Base-by-base conservation (phyloP, 2,113 vertebrate genomes). In the Callospermophilus lateralis region DNA sequence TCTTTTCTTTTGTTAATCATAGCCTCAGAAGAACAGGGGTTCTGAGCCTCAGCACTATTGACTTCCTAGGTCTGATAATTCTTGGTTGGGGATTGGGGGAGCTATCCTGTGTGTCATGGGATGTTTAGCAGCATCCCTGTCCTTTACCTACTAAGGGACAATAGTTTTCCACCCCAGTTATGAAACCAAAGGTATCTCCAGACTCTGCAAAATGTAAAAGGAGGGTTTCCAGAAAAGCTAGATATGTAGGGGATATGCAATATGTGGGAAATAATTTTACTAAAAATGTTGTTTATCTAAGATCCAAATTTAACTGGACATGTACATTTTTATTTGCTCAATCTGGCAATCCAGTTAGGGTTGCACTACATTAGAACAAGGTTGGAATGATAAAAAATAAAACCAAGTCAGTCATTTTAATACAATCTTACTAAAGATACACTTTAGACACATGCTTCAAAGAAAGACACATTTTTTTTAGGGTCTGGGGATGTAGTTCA, bases 301-400 rank as follows among this genome's bases (percentile, higher is more conserved):
- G 80, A 93, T 77, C 68, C 48, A 81, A 63, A 61, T 63, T 92
- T 81, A 91, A 94, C 65, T 85, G 80, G 37, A 79, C 30, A 70
- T 12, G 26, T 63, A 13, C 13, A 61, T 45, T 80, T 87, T 72
- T 87, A 83, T 65, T 95, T 95, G 48, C 58, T 51, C 76, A 67
- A 87, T 72, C 51, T 78, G 61, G 42, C 42, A 87, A 86, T 15
- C 30, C 55, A 58, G 55, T 20, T 58, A 58, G 55, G 55, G 42
- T 63, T 77, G 8, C 53, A 73, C 10, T 19, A 42, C 70, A 34
- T 61, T 61, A 85, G n/a, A 74, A 28, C 10, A 72, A 94, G 58
- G 30, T 28, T 94, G 68, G 42, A n/a, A 51, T 51, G 48, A 51
- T 77, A 58, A 77, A 77, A 92, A 93, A 68, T 55, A 68, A 92